Percentiles rank a stretch among this genome's conserved stretches.
phyloP scores from a whole-genome alignment of 2,113 vertebrate species.

The Notarius lentiginosus region DNA sequence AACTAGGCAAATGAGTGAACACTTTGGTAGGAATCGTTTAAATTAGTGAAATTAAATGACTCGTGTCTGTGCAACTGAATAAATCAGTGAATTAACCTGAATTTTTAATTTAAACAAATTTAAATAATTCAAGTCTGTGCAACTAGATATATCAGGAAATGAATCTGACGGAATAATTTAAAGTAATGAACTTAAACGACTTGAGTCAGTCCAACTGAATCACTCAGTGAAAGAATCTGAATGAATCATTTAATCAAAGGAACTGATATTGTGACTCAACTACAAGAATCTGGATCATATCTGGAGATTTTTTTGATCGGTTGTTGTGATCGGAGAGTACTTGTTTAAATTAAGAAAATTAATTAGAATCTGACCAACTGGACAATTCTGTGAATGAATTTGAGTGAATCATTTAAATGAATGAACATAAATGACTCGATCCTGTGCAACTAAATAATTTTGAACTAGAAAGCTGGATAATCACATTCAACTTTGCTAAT shows the following conservation, averaged over 20 bases:
- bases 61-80: not conserved
- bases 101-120: not conserved
- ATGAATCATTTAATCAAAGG: not conserved
- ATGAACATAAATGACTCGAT: not conserved
- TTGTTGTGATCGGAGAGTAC: no score
- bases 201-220: not conserved
- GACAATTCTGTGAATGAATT: not conserved
- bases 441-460: not conserved
- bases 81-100: not conserved
- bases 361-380: not conserved
- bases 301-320: no score
- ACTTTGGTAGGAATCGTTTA: not conserved
- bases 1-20: not conserved
- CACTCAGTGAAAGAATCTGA: not conserved
- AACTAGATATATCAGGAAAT: no score
- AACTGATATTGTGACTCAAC: not conserved
- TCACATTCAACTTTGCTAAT: not conserved
- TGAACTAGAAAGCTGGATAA: not conserved
- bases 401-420: not conserved
- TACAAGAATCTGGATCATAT: no score
- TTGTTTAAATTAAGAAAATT: no score
- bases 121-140: no score
- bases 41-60: not conserved
- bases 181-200: not conserved
- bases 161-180: no score